These are phyloP conservation scores for Nephrotoma guestfalica DNA, from an alignment of 2,888 invertebrate genomes.

Conservation along the genomic window DNA sequence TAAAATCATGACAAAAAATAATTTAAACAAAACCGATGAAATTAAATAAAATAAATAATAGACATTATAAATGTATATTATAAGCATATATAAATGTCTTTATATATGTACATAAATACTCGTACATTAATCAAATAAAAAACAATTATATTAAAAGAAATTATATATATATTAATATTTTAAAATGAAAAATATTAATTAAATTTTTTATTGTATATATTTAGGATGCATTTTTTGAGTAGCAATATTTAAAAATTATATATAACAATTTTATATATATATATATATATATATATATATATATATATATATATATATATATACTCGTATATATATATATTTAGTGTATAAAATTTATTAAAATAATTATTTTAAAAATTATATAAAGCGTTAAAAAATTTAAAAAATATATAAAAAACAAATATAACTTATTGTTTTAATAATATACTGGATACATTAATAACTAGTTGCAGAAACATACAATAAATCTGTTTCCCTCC, in stretches of 20 bases:
- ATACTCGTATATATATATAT: background rate
- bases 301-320: slow-evolving; percentile 1
- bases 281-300: background rate
- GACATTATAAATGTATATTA: background rate
- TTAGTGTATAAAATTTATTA: background rate
- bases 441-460: too few relatives aligned
- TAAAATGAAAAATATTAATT: background rate
- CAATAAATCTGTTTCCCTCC: too few relatives aligned
- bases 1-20: background rate
- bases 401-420: background rate
- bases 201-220: background rate
- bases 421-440: background rate
- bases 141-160: background rate
- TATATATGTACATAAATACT: background rate
- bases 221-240: background rate
- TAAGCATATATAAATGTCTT: background rate
- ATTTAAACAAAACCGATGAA: background rate
- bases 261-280: slow-evolving; percentile 1
- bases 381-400: background rate
- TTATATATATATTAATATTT: background rate
- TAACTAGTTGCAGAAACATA: too few relatives aligned
- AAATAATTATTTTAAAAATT: background rate
- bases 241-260: background rate
- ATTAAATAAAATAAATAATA: background rate
- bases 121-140: background rate